Conservation (phyloP, 92 coral and sea anemone species). For the Zoanthus sansibaricus region DNA sequence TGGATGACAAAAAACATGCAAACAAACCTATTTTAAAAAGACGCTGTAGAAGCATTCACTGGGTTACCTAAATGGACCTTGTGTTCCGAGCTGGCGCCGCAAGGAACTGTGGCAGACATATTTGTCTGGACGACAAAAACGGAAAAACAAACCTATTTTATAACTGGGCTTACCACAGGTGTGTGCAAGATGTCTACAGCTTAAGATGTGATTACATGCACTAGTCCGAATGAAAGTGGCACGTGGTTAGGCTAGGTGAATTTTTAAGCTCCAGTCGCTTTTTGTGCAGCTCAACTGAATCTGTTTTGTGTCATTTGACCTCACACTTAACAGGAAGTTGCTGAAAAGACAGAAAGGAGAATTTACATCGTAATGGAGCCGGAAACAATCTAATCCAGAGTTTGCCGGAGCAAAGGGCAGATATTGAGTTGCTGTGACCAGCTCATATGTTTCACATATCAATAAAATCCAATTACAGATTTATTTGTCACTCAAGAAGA, state of each 20-base stretch:
- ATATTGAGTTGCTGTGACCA: neutral
- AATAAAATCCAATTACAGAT: conserved; percentile 29
- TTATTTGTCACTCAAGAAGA: conserved; percentile 24
- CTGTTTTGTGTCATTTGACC: conserved; percentile 19
- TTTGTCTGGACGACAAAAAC: too few species aligned
- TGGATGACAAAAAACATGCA: too few species aligned
- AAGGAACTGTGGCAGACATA: too few species aligned
- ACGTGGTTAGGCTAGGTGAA: neutral
- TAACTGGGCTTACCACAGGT: too few species aligned
- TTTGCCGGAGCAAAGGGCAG: conserved; percentile 17
- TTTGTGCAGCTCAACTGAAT: neutral
- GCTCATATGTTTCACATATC: conserved; percentile 14
- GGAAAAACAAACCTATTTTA: too few species aligned
- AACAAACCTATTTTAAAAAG: too few species aligned
- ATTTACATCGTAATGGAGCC: conserved; percentile 42
- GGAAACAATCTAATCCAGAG: conserved; percentile 24
- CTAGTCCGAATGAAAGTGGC: neutral
- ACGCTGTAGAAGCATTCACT: too few species aligned
- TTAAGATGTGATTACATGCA: neutral
- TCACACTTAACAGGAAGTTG: conserved; percentile 20
- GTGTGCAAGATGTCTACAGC: neutral
- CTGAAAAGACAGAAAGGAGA: conserved; percentile 24
- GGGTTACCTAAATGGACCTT: too few species aligned
- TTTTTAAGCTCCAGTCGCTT: neutral
- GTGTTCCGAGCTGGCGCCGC: too few species aligned